A percentile compares a stretch with the other conserved stretches of the same genome.
These are phyloP conservation scores for Bujurquina vittata DNA, from an alignment of 2,113 vertebrate genomes.

Conservation along the genomic window DNA sequence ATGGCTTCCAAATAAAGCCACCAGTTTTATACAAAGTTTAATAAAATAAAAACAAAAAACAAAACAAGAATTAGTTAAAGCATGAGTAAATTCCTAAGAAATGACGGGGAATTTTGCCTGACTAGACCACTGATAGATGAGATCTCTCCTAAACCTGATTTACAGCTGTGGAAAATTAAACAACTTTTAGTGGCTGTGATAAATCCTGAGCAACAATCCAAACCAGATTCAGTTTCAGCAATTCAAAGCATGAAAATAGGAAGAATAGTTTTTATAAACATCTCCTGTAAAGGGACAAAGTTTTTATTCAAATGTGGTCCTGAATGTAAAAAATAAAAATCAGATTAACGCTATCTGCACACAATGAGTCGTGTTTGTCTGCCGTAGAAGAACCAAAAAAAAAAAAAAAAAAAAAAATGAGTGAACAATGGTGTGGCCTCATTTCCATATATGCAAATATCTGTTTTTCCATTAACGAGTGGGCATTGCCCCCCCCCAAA, in stretches of 20 bases:
- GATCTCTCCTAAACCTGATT: slow-evolving; percentile 59
- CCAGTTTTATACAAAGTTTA: neutral
- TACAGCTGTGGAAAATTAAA: slow-evolving; percentile 63
- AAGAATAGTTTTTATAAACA: neutral
- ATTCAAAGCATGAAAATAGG: slow-evolving; percentile 3
- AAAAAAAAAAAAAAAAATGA: slow-evolving; percentile 15
- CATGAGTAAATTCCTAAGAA: neutral
- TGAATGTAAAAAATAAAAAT: neutral
- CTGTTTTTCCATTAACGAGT: slow-evolving; percentile 20
- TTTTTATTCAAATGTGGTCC: neutral
- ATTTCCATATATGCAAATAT: slow-evolving; percentile 73
- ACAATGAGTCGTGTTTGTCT: slow-evolving; percentile 17
- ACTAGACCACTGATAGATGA: slow-evolving; percentile 42
- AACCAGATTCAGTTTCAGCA: slow-evolving; percentile 33
- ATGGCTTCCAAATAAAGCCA: slow-evolving; percentile 24
- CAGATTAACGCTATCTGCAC: neutral
- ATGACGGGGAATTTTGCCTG: slow-evolving; percentile 25
- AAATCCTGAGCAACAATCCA: slow-evolving; percentile 37
- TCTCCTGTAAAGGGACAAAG: neutral
- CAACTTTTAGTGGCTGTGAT: slow-evolving; percentile 31
- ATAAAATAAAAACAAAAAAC: neutral
- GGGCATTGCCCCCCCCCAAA: neutral
- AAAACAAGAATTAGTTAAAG: neutral
- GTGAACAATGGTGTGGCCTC: slow-evolving; percentile 73
- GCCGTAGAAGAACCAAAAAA: neutral